Conservation (phyloP, 2,797 vertebrate genomes). For the Sebastes jordani region DNA sequence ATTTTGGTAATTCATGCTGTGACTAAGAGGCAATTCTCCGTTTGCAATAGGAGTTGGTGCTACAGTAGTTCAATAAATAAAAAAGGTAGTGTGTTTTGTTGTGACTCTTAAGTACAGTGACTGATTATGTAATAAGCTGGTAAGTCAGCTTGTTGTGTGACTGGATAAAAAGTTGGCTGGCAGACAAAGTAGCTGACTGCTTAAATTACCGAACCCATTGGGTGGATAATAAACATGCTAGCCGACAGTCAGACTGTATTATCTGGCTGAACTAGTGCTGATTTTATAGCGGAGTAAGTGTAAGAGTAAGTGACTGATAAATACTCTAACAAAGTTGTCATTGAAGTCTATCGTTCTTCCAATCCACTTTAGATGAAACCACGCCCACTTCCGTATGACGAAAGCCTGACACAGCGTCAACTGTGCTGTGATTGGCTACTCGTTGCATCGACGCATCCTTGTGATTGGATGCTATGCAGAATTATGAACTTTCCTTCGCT, state of each 20-base stretch:
- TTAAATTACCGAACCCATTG: neutral
- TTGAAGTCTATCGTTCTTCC: neutral
- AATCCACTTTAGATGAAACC: neutral
- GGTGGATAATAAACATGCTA: slow-evolving; percentile 23
- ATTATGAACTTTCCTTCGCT: neutral
- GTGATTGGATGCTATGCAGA: neutral
- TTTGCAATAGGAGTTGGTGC: neutral
- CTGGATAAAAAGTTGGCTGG: slow-evolving; percentile 9
- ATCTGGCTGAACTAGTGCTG: slow-evolving; percentile 4
- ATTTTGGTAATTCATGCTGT: slow-evolving; percentile 16
- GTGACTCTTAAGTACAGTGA: neutral
- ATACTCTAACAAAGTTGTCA: neutral
- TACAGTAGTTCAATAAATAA: neutral
- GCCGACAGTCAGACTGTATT: slow-evolving; percentile 14
- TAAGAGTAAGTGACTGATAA: neutral
- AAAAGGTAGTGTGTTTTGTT: neutral
- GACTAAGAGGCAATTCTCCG: slow-evolving; percentile 1
- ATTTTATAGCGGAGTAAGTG: neutral
- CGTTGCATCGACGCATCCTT: neutral
- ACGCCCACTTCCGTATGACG: neutral
- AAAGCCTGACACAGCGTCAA: neutral
- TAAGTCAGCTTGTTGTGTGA: neutral
- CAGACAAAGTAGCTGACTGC: neutral
- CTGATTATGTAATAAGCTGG: neutral
- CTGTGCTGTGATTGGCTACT: neutral